These are phyloP conservation scores for Tiliacea aurago DNA, from an alignment of 2,888 invertebrate species.

Conservation along the genomic window DNA sequence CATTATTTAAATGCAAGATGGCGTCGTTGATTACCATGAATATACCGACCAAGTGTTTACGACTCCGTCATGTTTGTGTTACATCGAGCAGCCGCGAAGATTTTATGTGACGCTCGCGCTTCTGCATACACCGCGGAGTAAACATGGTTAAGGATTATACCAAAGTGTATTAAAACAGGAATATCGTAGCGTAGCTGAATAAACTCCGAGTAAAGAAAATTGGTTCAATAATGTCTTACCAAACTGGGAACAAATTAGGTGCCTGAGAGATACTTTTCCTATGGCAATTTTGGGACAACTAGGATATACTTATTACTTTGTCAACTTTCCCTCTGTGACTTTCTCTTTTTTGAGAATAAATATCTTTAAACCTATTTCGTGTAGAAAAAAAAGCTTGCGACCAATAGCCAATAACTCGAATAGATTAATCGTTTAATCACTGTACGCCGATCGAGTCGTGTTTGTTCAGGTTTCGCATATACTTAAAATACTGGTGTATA, in stretches of 20 bases:
- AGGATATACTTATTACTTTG: no score
- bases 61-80: slow-evolving; percentile 26
- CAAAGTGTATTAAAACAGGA: slow-evolving; percentile 5
- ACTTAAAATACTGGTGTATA: no score
- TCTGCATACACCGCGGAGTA: slow-evolving; percentile 17
- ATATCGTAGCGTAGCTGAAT: neutral
- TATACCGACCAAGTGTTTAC: slow-evolving; percentile 15
- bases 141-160: slow-evolving; percentile 39
- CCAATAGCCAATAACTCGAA: no score
- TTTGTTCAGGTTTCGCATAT: no score
- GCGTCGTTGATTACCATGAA: neutral
- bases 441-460: no score
- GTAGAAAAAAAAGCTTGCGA: no score
- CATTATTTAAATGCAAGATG: neutral
- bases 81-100: slow-evolving; percentile 19
- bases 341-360: no score
- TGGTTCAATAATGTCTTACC: neutral
- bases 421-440: no score
- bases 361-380: no score
- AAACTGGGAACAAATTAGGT: neutral
- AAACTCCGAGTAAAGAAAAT: slow-evolving; percentile 1
- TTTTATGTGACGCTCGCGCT: slow-evolving; percentile 26
- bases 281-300: neutral
- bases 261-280: neutral
- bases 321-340: no score